A percentile compares a stretch with the other conserved stretches of the same genome.
phyloP scores from a whole-genome alignment of 2,113 vertebrate genomes.

The Megaceryle maxima region DNA sequence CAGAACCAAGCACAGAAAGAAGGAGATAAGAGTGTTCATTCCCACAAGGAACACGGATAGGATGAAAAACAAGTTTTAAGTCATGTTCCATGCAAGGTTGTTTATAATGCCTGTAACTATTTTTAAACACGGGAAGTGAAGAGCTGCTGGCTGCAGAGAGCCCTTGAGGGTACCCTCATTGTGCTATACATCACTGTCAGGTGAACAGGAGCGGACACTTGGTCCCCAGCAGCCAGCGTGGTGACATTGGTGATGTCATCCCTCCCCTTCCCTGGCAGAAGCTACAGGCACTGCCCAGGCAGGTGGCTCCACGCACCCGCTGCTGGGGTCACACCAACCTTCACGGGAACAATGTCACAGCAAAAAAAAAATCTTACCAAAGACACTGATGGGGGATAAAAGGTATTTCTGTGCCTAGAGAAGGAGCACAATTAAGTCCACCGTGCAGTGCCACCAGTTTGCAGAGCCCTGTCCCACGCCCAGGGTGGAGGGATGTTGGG shows the following conservation, averaged over 20 bases:
- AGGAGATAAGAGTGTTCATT: neutral
- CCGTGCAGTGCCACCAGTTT: neutral
- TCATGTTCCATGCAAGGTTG: neutral
- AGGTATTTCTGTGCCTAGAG: neutral
- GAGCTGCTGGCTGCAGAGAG: neutral
- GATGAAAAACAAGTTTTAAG: neutral
- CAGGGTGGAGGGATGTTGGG: neutral
- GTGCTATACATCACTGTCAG: neutral
- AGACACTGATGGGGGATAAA: neutral
- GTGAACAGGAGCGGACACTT: neutral
- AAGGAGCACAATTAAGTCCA: neutral
- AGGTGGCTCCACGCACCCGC: rapidly evolving
- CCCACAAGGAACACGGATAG: neutral
- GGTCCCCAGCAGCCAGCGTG: neutral
- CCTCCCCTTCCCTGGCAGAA: neutral
- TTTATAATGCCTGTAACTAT: slow-evolving; percentile 25
- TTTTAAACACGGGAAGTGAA: slow-evolving; percentile 39
- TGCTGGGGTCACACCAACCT: neutral
- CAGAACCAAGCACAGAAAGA: neutral
- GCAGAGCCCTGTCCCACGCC: rapidly evolving
- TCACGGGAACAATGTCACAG: rapidly evolving
- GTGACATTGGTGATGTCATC: neutral
- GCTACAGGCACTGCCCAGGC: neutral
- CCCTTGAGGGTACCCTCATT: neutral
- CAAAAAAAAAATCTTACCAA: neutral